Evolutionary conservation across 2,113 vertebrate species (phyloP).

Genomic region (Anarrhichthys ocellatus): DNA sequence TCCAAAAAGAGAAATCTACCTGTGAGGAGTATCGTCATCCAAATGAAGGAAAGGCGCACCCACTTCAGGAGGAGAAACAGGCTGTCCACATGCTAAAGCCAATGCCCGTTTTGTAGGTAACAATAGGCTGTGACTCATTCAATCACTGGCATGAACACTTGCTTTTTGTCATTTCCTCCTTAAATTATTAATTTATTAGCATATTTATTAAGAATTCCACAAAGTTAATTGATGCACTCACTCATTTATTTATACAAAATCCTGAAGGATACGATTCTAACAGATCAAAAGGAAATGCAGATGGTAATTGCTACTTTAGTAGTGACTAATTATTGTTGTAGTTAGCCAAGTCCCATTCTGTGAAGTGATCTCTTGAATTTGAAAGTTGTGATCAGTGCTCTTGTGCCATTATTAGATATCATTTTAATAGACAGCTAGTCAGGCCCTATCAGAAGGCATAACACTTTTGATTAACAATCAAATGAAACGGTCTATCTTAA

Average conservation of each 20-base stretch:
- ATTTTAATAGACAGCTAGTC: slow-evolving; percentile 66
- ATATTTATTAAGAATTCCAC: slow-evolving; percentile 79
- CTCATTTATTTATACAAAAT: slow-evolving; percentile 69
- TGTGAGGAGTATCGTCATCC: slow-evolving; percentile 86
- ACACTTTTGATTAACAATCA: slow-evolving; percentile 71
- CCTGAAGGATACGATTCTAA: slow-evolving; percentile 54
- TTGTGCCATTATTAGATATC: slow-evolving; percentile 82
- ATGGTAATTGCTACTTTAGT: slow-evolving; percentile 67
- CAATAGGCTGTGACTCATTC: slow-evolving; percentile 70
- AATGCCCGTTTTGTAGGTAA: slow-evolving; percentile 69
- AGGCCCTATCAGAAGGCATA: slow-evolving; percentile 59
- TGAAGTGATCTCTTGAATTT: slow-evolving; percentile 81
- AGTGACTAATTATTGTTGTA: slow-evolving; percentile 74
- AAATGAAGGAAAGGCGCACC: slow-evolving; percentile 58
- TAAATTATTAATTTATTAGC: slow-evolving; percentile 82
- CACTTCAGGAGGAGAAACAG: slow-evolving; percentile 62
- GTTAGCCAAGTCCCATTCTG: slow-evolving; percentile 78
- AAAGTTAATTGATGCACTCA: slow-evolving; percentile 70
- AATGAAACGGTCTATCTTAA: slow-evolving; percentile 76
- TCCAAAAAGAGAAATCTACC: slow-evolving; percentile 98
- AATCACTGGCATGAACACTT: slow-evolving; percentile 73
- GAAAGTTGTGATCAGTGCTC: slow-evolving; percentile 83
- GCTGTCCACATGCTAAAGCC: slow-evolving; percentile 68
- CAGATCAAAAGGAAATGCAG: slow-evolving; percentile 59
- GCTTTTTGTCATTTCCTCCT: slow-evolving; percentile 76